Percentiles rank a stretch among this genome's conserved stretches.
phyloP scores from a whole-genome alignment of 2,113 vertebrate genomes.

The Fulica atra region DNA sequence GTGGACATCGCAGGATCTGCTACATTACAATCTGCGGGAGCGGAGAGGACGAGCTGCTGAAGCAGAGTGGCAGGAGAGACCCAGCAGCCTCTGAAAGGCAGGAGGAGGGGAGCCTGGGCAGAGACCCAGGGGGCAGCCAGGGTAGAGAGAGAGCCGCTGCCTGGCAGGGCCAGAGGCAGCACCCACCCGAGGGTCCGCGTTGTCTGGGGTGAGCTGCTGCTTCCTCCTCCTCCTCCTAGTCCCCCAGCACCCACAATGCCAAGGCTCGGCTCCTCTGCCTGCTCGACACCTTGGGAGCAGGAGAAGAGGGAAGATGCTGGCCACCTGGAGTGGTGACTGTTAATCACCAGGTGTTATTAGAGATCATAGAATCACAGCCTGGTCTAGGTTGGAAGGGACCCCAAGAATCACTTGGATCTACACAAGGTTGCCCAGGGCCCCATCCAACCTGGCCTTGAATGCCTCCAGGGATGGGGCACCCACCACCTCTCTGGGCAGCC shows the following conservation, averaged over 20 bases:
- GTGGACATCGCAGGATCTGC: constrained; percentile 84
- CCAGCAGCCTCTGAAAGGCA: rapidly evolving
- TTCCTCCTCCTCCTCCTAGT: not conserved
- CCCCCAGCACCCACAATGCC: not conserved
- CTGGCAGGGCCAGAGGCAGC: constrained; percentile 61
- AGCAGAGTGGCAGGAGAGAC: not conserved
- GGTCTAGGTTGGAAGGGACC: too few relatives aligned
- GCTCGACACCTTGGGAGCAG: not conserved
- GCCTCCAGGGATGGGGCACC: too few relatives aligned
- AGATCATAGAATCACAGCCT: not conserved
- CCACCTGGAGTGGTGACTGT: rapidly evolving
- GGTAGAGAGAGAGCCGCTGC: too few relatives aligned
- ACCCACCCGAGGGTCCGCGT: not conserved
- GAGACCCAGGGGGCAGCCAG: not conserved
- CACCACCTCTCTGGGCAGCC: too few relatives aligned
- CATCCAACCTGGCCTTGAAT: too few relatives aligned
- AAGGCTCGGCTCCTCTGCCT: not conserved
- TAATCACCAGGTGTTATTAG: not conserved
- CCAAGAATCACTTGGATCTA: too few relatives aligned
- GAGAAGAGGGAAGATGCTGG: not conserved
- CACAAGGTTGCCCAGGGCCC: too few relatives aligned
- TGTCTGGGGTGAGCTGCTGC: not conserved
- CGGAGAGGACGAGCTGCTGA: not conserved
- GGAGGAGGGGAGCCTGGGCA: not conserved
- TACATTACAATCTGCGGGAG: constrained; percentile 78